Evolutionary conservation across 2,113 vertebrate species (phyloP).

Genomic region (Gadus macrocephalus): DNA sequence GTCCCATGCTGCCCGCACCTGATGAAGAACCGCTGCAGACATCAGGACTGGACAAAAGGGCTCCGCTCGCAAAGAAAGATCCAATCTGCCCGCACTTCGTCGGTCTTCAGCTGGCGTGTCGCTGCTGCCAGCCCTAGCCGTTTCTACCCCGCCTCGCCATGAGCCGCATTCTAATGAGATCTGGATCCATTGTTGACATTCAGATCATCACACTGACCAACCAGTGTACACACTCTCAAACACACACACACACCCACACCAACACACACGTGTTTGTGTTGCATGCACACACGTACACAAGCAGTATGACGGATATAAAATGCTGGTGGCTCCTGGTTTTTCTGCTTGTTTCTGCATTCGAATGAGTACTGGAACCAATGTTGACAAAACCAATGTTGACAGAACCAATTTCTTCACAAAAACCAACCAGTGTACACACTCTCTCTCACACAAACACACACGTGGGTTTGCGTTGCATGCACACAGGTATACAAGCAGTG

Average conservation of each 20-base stretch:
- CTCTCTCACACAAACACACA: background rate
- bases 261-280: background rate
- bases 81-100: too few species aligned
- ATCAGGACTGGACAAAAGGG: constrained; percentile 21
- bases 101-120: constrained; percentile 35
- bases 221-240: background rate
- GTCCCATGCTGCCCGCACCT: constrained; percentile 34
- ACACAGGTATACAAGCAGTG: background rate
- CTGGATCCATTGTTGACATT: constrained; percentile 52
- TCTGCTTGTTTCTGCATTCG: constrained; percentile 39
- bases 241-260: constrained; percentile 1
- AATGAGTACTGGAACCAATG: constrained; percentile 62
- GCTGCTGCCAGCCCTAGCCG: constrained; percentile 4
- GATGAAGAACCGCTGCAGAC: constrained; percentile 45
- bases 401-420: constrained; percentile 2
- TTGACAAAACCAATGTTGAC: too few species aligned
- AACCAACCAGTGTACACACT: too few species aligned
- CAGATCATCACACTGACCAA: constrained; percentile 2
- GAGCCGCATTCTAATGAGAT: constrained; percentile 65
- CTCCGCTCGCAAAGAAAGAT: too few species aligned
- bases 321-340: too few species aligned
- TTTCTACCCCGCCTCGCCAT: constrained; percentile 21
- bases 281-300: background rate
- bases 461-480: background rate
- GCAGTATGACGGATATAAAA: too few species aligned